Base-by-base conservation (phyloP, 2,888 invertebrate species). In the Cephonodes hylas region DNA sequence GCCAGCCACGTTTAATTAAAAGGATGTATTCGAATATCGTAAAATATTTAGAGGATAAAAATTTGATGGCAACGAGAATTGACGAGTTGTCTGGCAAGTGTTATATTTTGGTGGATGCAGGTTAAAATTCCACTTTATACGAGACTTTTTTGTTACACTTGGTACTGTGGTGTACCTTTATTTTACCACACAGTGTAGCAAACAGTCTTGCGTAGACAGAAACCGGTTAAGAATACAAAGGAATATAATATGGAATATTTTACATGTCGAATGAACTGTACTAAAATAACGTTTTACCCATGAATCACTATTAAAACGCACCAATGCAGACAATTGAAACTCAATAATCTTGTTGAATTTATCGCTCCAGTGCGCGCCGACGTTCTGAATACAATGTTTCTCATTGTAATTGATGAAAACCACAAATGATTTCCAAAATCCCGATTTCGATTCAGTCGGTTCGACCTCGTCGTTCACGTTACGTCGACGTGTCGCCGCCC, bases 321-420 rank as follows among this genome's bases (percentile, higher is more conserved):
- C 6, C n/a, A 42, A 10, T 48, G 3, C 15, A 6, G 6, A 25
- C 25, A 48, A 48, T 25, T 48, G 25, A 6, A 27, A 25, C 15
- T 48, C 15, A 27, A 15, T 48, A 38, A 38, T 13, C 34, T 38
- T 10, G 2, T 27, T 6, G 48, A 48, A 48, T 25, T 27, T 25
- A 15, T n/a, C 27, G 46, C n/a, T 23, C 46, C n/a, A 25, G 15
- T 48, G 25, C 25, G 25, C 25, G 15, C 15, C 27, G 25, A 7
- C 15, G 15, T 2, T 8, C 25, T 13, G 7, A 27, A 48, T 18
- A 8, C 44, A 20, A 18, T 25, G 15, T 27, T 48, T 27, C 48
- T 27, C 25, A 48, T 48, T 48, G 48, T 48, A 48, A 48, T 48
- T 48, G 27, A 48, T 48, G 27, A 27, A 48, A 48, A 48, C 48